Percentiles rank a stretch among this genome's conserved stretches.
phyloP scores from a whole-genome alignment of 2,113 vertebrate genomes.

The Phylloscopus trochiloides region DNA sequence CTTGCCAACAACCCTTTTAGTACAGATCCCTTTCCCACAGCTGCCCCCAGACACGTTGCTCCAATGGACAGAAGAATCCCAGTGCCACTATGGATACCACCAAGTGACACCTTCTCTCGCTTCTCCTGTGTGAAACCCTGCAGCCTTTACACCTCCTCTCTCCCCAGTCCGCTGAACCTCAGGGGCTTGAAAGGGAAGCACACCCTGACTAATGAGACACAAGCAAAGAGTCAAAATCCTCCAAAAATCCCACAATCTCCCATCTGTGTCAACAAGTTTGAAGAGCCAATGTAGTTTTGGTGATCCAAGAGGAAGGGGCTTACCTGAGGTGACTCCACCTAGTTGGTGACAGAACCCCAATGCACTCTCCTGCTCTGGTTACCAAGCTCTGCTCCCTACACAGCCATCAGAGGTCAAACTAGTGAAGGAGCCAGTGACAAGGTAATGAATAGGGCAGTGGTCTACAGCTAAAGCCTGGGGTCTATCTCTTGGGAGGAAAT shows the following conservation, averaged over 20 bases:
- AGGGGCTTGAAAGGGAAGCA: neutral
- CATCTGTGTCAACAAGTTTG: rapidly evolving
- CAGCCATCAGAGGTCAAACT: neutral
- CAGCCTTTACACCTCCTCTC: neutral
- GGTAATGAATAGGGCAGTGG: neutral
- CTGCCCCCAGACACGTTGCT: rapidly evolving
- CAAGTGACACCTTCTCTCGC: neutral
- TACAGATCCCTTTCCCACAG: neutral
- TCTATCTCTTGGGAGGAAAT: neutral
- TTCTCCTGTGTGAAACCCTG: neutral
- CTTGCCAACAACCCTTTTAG: rapidly evolving
- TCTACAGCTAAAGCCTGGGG: neutral
- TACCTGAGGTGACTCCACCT: neutral
- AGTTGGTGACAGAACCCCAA: neutral
- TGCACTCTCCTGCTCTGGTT: rapidly evolving
- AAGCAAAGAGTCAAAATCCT: neutral
- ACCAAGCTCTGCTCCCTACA: neutral
- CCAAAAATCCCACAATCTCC: rapidly evolving
- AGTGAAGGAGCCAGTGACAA: neutral
- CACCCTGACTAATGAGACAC: rapidly evolving
- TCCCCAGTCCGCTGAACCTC: neutral
- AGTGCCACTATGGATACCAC: rapidly evolving
- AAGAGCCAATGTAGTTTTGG: neutral
- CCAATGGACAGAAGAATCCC: neutral
- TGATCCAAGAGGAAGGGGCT: neutral